Evolutionary conservation across 2,113 vertebrate genomes (phyloP), one percentile per base, ranked within the genome.

Genomic region (Trematocara stigmaticum): DNA sequence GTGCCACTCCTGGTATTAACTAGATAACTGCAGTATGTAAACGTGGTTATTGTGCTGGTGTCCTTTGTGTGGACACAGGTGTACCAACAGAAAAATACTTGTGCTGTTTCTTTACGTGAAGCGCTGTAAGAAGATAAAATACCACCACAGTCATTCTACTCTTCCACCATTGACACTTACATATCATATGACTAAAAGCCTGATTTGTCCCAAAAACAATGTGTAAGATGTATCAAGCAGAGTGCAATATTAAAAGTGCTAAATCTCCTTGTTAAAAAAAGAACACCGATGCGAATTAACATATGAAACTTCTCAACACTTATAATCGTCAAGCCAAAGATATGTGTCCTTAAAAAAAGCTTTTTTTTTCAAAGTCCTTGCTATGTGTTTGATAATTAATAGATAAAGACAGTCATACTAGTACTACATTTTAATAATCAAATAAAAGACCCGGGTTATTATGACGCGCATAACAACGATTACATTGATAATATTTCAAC

Each of bases 1-100:
- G 87, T 89, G 89, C 90, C 90, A 87, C 89, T 90, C 85, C 87
- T 91, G 61, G 53, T 57, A 87, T 90, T 88, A 88, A 26, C 86
- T 89, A 84, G 49, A 90, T 74, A 90, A 66, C 84, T 88, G 87
- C 69, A 53, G 49, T 83, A 34, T 66, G 66, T 69, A 84, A 88
- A 87, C 52, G 61, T 51, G 61, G 66, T 89, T 35, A 64, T 84
- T 89, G 88, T 78, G 81, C 87, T 84, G 29, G 6, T 52, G 16
- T 84, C 20, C 40, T 76, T 53, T n/a, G 20, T 45, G 52, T 61
- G 57, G 29, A 31, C 51, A 74, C 82, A 86, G 83, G 82, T 87
- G 66, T 40, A 81, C 26, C 31, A 87, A 35, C 45, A 79, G 6
- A 29, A 26, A 71, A 55, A 88, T 10, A 57, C 12, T 49, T 31